phyloP scores from a whole-genome alignment of 35 echinoderm and acorn worm genomes.

The Hemicentrotus pulcherrimus region DNA sequence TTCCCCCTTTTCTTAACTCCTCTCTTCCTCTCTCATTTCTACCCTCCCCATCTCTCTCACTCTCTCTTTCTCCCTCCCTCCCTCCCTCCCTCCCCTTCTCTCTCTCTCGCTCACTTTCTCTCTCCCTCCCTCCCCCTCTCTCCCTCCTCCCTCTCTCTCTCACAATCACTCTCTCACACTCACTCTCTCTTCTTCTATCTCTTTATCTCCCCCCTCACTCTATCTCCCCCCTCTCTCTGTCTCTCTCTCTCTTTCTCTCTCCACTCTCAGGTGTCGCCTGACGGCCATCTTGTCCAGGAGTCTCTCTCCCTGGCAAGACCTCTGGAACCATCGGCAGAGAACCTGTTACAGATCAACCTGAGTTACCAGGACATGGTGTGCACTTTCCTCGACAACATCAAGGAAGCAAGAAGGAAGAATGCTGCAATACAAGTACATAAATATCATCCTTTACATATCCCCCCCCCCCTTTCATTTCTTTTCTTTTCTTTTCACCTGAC shows the following conservation, averaged over 20 bases:
- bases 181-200: not conserved
- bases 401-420: constrained; percentile 31
- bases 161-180: too few species aligned
- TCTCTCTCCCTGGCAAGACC: not conserved
- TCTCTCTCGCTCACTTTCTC: too few species aligned
- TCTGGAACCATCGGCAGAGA: constrained; percentile 21
- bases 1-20: too few species aligned
- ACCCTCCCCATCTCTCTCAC: too few species aligned
- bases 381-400: not conserved
- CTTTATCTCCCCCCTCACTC: not conserved
- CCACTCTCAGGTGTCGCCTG: not conserved
- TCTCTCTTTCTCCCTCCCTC: too few species aligned
- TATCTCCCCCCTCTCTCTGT: not conserved
- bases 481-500: not conserved
- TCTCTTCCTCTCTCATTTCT: too few species aligned
- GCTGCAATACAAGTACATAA: not conserved
- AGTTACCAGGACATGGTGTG: constrained; percentile 45
- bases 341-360: constrained; percentile 37
- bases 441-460: not conserved
- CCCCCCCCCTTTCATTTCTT: not conserved
- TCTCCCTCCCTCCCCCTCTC: too few species aligned
- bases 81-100: too few species aligned
- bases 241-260: not conserved
- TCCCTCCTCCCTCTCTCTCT: too few species aligned
- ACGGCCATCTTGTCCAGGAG: not conserved